Evolutionary conservation across 2,888 invertebrate genomes (phyloP).

Genomic region (Cheilosia vulpina): DNA sequence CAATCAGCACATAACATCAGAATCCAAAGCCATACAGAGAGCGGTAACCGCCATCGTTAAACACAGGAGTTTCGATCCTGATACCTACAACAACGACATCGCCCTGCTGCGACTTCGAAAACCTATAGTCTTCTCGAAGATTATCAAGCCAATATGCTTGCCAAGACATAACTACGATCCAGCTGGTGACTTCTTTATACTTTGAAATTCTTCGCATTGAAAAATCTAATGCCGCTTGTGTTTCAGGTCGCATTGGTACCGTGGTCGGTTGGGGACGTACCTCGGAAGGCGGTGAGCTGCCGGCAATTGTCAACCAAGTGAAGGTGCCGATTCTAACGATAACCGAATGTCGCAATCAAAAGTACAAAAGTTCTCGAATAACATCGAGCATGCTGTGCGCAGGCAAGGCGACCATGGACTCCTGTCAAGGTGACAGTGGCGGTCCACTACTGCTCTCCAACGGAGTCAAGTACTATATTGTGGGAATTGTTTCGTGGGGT

Average conservation of each 20-base stretch:
- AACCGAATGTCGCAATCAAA: slow-evolving; percentile 91
- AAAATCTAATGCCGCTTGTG: slow-evolving; percentile 42
- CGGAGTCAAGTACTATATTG: slow-evolving; percentile 91
- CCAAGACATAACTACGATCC: slow-evolving; percentile 85
- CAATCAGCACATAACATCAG: slow-evolving; percentile 91
- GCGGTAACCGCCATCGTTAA: slow-evolving; percentile 91
- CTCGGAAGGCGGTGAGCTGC: slow-evolving; percentile 91
- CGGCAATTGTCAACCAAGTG: slow-evolving; percentile 92
- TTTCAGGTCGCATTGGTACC: slow-evolving; percentile 85
- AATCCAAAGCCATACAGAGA: slow-evolving; percentile 91
- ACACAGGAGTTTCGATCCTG: slow-evolving; percentile 92
- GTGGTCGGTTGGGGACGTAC: slow-evolving; percentile 95
- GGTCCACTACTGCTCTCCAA: slow-evolving; percentile 91
- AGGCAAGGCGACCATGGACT: slow-evolving; percentile 91
- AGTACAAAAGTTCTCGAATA: slow-evolving; percentile 92
- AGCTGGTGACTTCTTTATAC: slow-evolving; percentile 84
- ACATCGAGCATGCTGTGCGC: slow-evolving; percentile 94
- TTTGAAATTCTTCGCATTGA: background rate
- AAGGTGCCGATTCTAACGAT: slow-evolving; percentile 92
- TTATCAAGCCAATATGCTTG: slow-evolving; percentile 88
- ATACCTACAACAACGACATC: slow-evolving; percentile 94
- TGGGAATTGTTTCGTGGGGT: slow-evolving; percentile 94
- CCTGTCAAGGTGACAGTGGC: slow-evolving; percentile 95
- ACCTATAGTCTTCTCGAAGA: slow-evolving; percentile 88
- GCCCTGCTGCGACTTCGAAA: slow-evolving; percentile 91